Evolutionary conservation across 2,888 invertebrate genomes (phyloP), one percentile per base, ranked within the genome.

Genomic region (Diplazon laetatorius): DNA sequence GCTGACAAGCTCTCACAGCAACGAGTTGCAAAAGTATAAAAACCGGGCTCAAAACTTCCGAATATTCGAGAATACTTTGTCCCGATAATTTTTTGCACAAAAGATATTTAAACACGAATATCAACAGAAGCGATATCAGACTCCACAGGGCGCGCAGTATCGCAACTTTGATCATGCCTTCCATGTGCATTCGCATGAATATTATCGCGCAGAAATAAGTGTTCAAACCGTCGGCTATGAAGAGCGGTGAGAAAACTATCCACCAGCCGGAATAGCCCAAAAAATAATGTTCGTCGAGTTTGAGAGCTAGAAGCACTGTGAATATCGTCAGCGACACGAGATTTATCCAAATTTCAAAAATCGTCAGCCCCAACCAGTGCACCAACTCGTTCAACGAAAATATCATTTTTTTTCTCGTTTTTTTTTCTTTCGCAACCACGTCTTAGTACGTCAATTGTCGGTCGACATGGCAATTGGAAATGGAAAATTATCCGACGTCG

Each of bases 141-240:
- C 97, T 97, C 95, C 97, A 97, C 76, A 95, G 94, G 35, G 96
- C 94, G 84, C 97, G 93, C 78, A 97, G 92, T 55, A 96, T 91
- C n/a, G 96, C 96, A 66, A 94, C 94, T 90, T 96, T 96, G 74
- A 96, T 94, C 83, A 95, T 94, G 83, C 93, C 95, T 86, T 96
- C 96, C 87, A 97, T 93, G 87, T 96, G 95, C 95, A 97, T 96
- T 86, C 99, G 94, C 85, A 99, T 97, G 88, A 97, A 97, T 74
- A 99, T 96, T 86, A 99, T 99, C 65, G 97, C 95, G 88, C 97
- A 97, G 91, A 99, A 99, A 91, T 99, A 99, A 30, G 96, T 95
- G 92, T 97, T 97, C 83, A 98, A 93, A 30, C 96, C 97, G 92
- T 98, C 98, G 83, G 97, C 96, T 44, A 97, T 94, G 92, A 98